A percentile compares a stretch with the other conserved stretches of the same genome.
Conservation (phyloP, 2,797 vertebrate genomes). For the Nyctibius grandis region DNA sequence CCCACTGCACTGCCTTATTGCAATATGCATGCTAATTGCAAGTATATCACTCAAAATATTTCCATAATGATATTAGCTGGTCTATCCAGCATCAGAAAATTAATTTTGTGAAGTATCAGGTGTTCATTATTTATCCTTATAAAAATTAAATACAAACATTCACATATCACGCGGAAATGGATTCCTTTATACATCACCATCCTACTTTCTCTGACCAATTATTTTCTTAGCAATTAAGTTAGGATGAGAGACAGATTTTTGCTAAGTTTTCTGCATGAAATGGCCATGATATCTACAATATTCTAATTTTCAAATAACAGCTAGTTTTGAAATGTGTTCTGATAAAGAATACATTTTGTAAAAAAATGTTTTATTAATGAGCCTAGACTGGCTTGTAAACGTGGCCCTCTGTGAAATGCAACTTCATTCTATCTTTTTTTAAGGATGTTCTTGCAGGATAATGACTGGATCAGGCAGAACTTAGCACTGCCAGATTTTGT, state of each 20-base stretch:
- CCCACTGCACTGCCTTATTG: neutral
- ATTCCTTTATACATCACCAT: neutral
- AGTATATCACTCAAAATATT: slow-evolving; percentile 37
- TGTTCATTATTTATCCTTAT: slow-evolving; percentile 19
- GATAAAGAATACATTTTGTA: neutral
- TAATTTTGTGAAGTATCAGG: slow-evolving; percentile 27
- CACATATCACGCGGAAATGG: neutral
- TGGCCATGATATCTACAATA: neutral
- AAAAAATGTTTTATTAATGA: neutral
- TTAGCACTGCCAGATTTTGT: neutral
- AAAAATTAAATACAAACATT: slow-evolving; percentile 36
- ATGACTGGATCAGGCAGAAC: neutral
- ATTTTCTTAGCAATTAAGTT: neutral
- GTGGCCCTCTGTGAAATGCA: neutral
- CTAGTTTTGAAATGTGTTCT: neutral
- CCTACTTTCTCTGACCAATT: neutral
- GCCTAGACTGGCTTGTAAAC: neutral
- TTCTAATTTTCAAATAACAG: neutral
- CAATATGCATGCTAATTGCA: slow-evolving; percentile 32
- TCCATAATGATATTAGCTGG: slow-evolving; percentile 34
- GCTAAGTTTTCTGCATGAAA: neutral
- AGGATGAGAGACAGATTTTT: neutral
- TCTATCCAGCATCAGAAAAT: slow-evolving; percentile 10
- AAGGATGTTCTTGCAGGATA: neutral
- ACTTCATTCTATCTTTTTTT: neutral